Conservation (phyloP, 2,888 invertebrate genomes). For the Herminia tarsipennalis region DNA sequence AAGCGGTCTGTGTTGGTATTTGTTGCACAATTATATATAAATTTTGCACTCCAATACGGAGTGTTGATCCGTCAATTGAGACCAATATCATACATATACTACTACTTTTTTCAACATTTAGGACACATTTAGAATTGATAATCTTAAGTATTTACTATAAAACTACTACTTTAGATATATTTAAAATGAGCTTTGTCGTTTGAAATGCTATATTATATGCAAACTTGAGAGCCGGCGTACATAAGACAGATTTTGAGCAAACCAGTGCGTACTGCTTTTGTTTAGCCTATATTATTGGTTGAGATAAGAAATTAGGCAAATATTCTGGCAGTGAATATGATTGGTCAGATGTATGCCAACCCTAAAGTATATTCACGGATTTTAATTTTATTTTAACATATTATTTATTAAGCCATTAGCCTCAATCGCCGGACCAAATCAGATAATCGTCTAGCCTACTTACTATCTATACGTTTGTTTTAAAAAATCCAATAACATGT, state of each 20-base stretch:
- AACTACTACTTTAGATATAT: too few species aligned
- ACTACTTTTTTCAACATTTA: not conserved
- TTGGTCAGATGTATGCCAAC: too few species aligned
- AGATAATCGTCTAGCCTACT: slow-evolving; percentile 49
- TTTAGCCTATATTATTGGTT: too few species aligned
- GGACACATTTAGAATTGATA: not conserved
- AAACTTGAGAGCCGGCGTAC: too few species aligned
- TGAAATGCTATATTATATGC: too few species aligned
- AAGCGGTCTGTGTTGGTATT: slow-evolving; percentile 53
- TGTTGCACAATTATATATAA: slow-evolving; percentile 39
- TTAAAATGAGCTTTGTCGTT: too few species aligned
- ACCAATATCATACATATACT: slow-evolving; percentile 6
- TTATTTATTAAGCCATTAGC: not conserved
- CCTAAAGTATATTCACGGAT: not conserved
- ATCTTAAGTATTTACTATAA: not conserved
- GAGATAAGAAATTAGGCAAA: too few species aligned
- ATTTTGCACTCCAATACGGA: slow-evolving; percentile 44
- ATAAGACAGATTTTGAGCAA: too few species aligned
- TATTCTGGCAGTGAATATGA: too few species aligned
- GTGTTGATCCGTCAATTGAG: slow-evolving; percentile 35
- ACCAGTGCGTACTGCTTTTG: too few species aligned
- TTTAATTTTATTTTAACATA: not conserved
- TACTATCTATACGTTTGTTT: slow-evolving; percentile 54
- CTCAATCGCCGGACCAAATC: slow-evolving; percentile 17
- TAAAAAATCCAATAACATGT: slow-evolving; percentile 66